phyloP scores from a whole-genome alignment of 2,797 vertebrate species.

The Leuciscus waleckii region DNA sequence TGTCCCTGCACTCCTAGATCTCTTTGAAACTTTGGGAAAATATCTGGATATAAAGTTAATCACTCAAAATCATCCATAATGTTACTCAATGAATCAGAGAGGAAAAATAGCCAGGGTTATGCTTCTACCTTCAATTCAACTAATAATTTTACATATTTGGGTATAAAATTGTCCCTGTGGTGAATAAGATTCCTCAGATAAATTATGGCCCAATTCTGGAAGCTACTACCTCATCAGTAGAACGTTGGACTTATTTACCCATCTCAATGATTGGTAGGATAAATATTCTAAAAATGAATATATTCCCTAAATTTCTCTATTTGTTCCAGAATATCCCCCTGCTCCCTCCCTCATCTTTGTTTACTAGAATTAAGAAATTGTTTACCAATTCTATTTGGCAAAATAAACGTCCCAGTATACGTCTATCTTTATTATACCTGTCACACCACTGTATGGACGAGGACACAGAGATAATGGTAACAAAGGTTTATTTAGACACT shows the following conservation, averaged over 20 bases:
- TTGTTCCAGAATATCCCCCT: background rate
- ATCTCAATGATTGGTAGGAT: slow-evolving; percentile 42
- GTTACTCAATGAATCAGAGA: slow-evolving; percentile 5
- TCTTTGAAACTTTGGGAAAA: slow-evolving; percentile 30
- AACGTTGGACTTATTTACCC: slow-evolving; percentile 5
- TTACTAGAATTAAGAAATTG: background rate
- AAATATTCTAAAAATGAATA: slow-evolving; percentile 46
- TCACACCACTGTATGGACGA: no score
- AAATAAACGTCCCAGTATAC: background rate
- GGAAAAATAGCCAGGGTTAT: background rate
- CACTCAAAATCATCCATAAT: slow-evolving; percentile 9
- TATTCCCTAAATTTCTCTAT: slow-evolving; percentile 32
- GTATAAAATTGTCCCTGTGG: slow-evolving; percentile 31
- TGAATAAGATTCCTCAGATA: no score
- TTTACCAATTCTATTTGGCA: background rate
- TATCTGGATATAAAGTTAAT: slow-evolving; percentile 49
- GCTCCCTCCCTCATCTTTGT: background rate
- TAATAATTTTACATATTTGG: slow-evolving; percentile 52
- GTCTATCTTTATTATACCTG: background rate
- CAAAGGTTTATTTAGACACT: no score
- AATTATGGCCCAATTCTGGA: no score
- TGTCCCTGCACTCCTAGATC: slow-evolving; percentile 1
- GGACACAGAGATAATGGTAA: no score
- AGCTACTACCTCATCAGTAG: background rate
- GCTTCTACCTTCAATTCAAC: slow-evolving; percentile 7